Evolutionary conservation across 2,113 vertebrate species (phyloP).

Genomic region (Lasiurus borealis): DNA sequence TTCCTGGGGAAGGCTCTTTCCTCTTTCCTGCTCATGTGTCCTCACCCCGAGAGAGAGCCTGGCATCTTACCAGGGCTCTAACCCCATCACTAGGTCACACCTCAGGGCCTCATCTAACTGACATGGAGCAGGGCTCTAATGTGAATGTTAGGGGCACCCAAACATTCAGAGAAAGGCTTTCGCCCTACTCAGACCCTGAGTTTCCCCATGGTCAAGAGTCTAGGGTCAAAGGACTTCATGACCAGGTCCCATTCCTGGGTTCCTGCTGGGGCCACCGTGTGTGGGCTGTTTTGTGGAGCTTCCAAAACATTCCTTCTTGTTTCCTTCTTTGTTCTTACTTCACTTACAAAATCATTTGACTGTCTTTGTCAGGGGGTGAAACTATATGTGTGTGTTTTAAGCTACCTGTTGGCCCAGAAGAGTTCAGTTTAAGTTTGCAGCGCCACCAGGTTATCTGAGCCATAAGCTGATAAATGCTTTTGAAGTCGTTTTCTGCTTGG

Average conservation of each 20-base stretch:
- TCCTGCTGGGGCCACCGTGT: no score
- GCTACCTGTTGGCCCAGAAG: neutral
- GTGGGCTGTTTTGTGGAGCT: neutral
- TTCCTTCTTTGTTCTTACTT: neutral
- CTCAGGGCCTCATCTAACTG: neutral
- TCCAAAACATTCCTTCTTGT: neutral
- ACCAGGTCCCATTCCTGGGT: neutral
- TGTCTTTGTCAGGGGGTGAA: neutral
- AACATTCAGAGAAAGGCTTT: neutral
- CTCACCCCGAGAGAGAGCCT: neutral
- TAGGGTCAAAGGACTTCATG: neutral
- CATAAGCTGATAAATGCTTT: neutral
- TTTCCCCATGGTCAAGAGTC: neutral
- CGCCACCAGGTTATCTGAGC: neutral
- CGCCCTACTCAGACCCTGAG: no score
- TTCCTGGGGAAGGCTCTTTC: neutral
- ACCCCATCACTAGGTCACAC: neutral
- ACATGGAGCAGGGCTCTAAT: neutral
- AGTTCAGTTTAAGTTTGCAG: neutral
- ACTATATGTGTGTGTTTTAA: neutral
- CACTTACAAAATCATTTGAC: neutral
- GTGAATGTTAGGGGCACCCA: neutral
- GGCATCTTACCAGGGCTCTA: neutral
- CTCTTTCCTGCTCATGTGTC: neutral
- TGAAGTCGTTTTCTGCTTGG: neutral